Evolutionary conservation across 2,113 vertebrate species (phyloP), one percentile per base, ranked within the genome.

Genomic region (Spilogale gracilis): DNA sequence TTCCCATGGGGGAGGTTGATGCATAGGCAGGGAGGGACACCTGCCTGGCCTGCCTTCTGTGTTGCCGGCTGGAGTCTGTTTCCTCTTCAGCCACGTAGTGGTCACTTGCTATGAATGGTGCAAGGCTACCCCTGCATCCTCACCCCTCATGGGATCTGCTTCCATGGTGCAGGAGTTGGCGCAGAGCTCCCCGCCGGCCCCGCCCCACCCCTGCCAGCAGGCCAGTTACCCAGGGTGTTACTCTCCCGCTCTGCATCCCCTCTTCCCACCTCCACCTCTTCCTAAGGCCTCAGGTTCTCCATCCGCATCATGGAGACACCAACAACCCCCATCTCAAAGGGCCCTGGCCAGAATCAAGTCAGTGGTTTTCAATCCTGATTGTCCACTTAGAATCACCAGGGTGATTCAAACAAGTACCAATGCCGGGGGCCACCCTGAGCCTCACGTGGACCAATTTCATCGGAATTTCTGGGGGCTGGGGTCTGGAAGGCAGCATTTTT

Each of bases 181-280:
- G 27, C n/a, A 48, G 80, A 5, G 45, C 20, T 6, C 18, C 13
- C 20, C 4, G 1, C 4, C 0, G 3, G 2, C 17, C 38, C 9
- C 32, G 76, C 16, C 9, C 8, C 13, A 48, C 8, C n/a, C 43
- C 13, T 3, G 9, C 12, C 65, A 63, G 38, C 45, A 23, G 79
- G 43, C 8, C 54, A 50, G 4, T 25, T 23, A 7, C 54, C 8
- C 11, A 27, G 45, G 3, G 32, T 61, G 48, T n/a, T 16, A 20
- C 7, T 21, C 58, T 7, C 18, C 18, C 17, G n/a, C 50, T 84
- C 63, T 18, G 18, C 1, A 45, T 11, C 25, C 9, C 6, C 6
- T 30, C 12, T 17, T 78, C 3, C 48, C 6, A 20, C 43, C 14
- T 30, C 88, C 20, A 9, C 0, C 65, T 60, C n/a, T 89, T 76